Evolutionary conservation across 2,888 invertebrate species (phyloP), one percentile per base, ranked within the genome.

Genomic region (Xiphydria camelus): DNA sequence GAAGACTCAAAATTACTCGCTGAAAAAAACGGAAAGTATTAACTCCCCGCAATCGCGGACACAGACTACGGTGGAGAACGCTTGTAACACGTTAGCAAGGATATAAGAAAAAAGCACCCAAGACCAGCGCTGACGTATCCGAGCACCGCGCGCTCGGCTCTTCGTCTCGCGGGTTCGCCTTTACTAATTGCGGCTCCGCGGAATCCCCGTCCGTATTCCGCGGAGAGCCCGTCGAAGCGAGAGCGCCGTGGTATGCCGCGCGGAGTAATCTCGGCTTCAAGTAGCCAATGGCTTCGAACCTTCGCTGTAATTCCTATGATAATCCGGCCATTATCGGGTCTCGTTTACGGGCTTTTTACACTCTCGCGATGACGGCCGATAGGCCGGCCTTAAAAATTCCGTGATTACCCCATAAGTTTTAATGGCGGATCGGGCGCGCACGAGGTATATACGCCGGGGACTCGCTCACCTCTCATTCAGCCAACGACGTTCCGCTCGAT

Each of bases 291-390:
- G 20, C 41, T 18, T 26, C 29, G 20, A 43, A 40, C 22, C 41
- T 35, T 45, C 29, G 15, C 36, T 53, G 49, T 45, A 53, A 53
- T 53, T 47, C 34, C 53, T 53, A 49, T 47, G 53, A 50, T 56
- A 53, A 50, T 56, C 46, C 12, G 14, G 45, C 39, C 44, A 49
- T 55, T 49, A 56, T 47, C 41, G 42, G 9, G 22, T 22, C 41
- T 39, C 35, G 37, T 44, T 49, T 17, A 23, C 12, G 3, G 6
- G 4, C 38, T 31, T 48, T 50, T 51, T 49, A 34, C 33, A 39
- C 44, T 21, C 5, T 21, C 7, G 21, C 18, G 21, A 15, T 19
- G 26, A 25, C 17, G 40, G 35, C 26, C 29, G 18, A 41, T 41
- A 41, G 34, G 25, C n/a, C 25, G 25, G n/a, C 4, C 7, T 10